Conservation (phyloP, 2,888 invertebrate genomes). For the Mythimna vitellina region DNA sequence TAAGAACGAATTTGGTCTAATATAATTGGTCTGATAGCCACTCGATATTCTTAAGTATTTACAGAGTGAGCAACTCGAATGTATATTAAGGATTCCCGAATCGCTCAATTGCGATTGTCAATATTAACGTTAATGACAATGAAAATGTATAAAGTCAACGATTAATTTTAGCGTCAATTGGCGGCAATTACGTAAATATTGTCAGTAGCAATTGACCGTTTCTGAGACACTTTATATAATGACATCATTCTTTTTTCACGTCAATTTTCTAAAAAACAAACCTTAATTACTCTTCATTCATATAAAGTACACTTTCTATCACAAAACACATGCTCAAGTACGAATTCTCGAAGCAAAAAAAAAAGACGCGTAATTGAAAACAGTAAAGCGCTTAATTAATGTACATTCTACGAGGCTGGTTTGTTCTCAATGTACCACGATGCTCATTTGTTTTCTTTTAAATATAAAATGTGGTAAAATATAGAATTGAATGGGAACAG, state of each 20-base stretch:
- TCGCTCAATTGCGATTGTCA: too few relatives aligned
- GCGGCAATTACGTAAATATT: too few relatives aligned
- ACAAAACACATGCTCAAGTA: not conserved
- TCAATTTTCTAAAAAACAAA: not conserved
- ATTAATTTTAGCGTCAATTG: too few relatives aligned
- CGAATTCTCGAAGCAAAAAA: conserved; percentile 20
- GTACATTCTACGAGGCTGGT: conserved; percentile 44
- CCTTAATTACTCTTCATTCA: not conserved
- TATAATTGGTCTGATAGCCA: not conserved
- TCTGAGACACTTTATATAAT: not conserved
- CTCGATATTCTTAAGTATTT: too few relatives aligned
- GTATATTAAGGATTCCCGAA: too few relatives aligned
- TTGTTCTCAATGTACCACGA: conserved; percentile 60
- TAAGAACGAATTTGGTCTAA: not conserved
- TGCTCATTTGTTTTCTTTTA: conserved; percentile 70
- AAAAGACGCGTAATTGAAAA: conserved; percentile 47
- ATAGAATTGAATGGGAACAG: conserved; percentile 81
- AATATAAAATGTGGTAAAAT: conserved; percentile 79
- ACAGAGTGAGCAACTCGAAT: too few relatives aligned
- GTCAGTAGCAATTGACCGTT: too few relatives aligned
- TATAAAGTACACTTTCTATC: not conserved
- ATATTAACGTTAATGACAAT: too few relatives aligned
- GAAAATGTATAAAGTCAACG: too few relatives aligned
- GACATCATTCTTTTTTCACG: not conserved
- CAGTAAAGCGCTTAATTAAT: conserved; percentile 59